These are phyloP conservation scores for Melieria omissa DNA, from an alignment of 2,888 invertebrate species.

Conservation along the genomic window DNA sequence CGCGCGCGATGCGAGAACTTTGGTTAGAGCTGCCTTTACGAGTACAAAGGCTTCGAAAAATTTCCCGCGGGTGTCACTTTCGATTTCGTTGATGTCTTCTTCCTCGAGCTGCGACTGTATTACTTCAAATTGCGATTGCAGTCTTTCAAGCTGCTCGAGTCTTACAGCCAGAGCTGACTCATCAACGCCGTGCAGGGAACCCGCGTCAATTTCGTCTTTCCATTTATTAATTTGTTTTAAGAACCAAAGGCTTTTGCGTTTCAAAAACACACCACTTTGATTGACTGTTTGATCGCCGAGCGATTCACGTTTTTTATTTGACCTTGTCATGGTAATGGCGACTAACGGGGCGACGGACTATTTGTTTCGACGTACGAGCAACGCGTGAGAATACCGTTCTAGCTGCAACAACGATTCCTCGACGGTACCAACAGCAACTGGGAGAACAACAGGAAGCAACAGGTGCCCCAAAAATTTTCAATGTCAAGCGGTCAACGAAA, in stretches of 20 bases:
- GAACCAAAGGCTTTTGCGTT: background rate
- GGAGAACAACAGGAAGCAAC: no score
- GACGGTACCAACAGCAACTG: no score
- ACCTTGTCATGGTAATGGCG: background rate
- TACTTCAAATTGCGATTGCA: background rate
- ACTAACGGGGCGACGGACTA: no score
- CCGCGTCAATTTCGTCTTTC: background rate
- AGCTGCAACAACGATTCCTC: no score
- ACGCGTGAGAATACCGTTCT: no score
- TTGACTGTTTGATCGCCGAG: background rate
- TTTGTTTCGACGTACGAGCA: no score
- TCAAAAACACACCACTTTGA: background rate
- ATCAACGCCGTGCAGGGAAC: background rate
- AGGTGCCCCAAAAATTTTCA: no score
- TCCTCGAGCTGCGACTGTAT: slow-evolving; percentile 4
- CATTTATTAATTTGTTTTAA: background rate
- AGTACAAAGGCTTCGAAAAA: background rate
- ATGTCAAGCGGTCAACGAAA: no score
- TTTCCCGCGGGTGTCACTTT: background rate
- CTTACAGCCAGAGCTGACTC: background rate
- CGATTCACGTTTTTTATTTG: background rate
- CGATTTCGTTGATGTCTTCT: background rate
- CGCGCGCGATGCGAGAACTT: background rate
- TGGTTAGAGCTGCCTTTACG: background rate
- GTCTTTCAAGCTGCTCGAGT: background rate